These are phyloP conservation scores for Leptoclinus maculatus DNA, from an alignment of 2,797 vertebrate genomes.

Conservation along the genomic window DNA sequence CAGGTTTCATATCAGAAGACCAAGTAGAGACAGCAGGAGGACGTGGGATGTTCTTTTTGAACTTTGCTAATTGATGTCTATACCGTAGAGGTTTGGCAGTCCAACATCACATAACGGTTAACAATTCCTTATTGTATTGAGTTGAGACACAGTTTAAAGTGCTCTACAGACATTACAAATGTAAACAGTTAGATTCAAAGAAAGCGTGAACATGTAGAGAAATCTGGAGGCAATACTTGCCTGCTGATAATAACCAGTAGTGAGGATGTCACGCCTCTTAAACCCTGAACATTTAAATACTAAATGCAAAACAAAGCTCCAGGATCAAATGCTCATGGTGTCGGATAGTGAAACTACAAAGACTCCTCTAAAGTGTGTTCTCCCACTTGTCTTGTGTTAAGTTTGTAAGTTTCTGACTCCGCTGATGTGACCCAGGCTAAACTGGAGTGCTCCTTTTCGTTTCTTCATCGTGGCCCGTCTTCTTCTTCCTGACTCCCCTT, in stretches of 20 bases:
- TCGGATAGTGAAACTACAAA: not conserved
- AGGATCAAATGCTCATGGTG: not conserved
- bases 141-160: not conserved
- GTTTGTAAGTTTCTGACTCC: conserved; percentile 16
- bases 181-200: not conserved
- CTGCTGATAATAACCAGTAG: not conserved
- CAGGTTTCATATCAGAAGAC: not conserved
- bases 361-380: not conserved
- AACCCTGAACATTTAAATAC: not conserved
- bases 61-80: not conserved
- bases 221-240: not conserved
- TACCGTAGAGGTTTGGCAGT: not conserved
- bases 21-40: not conserved
- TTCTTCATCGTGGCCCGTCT: not conserved
- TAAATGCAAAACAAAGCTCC: not conserved
- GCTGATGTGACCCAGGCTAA: not conserved
- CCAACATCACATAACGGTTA: not conserved
- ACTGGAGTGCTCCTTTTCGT: not conserved
- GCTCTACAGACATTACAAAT: not conserved
- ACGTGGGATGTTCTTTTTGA: not conserved
- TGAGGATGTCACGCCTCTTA: not conserved
- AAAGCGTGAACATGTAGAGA: not conserved
- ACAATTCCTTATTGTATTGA: no score
- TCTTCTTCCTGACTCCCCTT: not conserved
- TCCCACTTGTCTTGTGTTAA: conserved; percentile 5